A percentile compares a stretch with the other conserved stretches of the same genome.
phyloP scores from a whole-genome alignment of 2,797 vertebrate species.

The Pangasius krempfi region DNA sequence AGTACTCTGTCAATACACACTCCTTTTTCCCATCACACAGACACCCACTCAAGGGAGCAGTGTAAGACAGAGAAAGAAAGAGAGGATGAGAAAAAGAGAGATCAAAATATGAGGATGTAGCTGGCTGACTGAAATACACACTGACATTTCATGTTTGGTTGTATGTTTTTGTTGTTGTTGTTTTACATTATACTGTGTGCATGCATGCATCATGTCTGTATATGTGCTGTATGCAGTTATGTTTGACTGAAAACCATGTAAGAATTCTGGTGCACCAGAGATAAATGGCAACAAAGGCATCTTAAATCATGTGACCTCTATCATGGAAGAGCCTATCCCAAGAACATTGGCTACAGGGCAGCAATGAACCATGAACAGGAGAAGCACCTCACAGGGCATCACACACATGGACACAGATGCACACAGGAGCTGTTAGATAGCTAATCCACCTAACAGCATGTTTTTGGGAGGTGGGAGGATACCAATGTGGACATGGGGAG shows the following conservation, averaged over 20 bases:
- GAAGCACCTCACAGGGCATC: neutral
- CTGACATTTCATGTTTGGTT: neutral
- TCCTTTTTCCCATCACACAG: neutral
- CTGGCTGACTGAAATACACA: neutral
- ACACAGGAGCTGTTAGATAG: neutral
- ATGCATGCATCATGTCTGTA: neutral
- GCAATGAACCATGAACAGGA: neutral
- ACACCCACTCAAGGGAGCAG: neutral
- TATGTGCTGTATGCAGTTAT: neutral
- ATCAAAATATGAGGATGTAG: neutral
- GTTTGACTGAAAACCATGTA: neutral
- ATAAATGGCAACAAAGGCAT: neutral
- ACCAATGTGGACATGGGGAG: neutral
- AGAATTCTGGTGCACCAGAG: neutral
- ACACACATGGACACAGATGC: neutral
- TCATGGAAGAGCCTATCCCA: neutral
- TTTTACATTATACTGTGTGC: neutral
- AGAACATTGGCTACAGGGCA: neutral
- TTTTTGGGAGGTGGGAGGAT: neutral
- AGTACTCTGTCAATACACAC: neutral
- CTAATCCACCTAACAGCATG: slow-evolving; percentile 3
- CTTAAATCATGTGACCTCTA: neutral
- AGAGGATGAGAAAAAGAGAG: neutral
- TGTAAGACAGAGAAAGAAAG: slow-evolving; percentile 2
- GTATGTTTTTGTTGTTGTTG: neutral